phyloP scores from a whole-genome alignment of 1,140 invertebrate species.

The Campoletis sonorensis region DNA sequence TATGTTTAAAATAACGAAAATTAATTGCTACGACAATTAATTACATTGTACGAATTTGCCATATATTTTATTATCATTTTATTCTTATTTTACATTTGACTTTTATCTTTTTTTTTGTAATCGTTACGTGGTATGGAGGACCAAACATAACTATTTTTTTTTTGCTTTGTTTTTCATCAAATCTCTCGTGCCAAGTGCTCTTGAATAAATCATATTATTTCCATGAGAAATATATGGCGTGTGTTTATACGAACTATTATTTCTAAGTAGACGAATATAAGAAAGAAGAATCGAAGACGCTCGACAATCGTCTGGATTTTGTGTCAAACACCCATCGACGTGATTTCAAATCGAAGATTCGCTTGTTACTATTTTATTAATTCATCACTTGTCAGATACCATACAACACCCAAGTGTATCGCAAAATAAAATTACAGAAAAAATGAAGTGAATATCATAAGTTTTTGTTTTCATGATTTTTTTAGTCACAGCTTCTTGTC shows the following conservation, averaged over 20 bases:
- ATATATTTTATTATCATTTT: not conserved
- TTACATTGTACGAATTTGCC: not conserved
- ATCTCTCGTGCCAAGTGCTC: constrained; percentile 25
- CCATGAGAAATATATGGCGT: constrained; percentile 2
- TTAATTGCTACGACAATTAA: not conserved
- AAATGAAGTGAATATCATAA: no score
- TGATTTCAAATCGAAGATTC: no score
- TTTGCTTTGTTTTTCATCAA: constrained; percentile 23
- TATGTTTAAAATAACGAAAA: not conserved
- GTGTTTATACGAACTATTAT: constrained; percentile 15
- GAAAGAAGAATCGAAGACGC: no score
- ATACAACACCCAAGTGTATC: no score
- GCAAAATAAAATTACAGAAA: no score
- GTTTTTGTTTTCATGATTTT: no score
- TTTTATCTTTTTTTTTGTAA: constrained; percentile 41
- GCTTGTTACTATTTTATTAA: no score
- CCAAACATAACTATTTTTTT: constrained; percentile 42
- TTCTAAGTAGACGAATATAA: not conserved
- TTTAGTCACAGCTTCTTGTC: no score
- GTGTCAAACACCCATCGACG: no score
- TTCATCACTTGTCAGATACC: no score
- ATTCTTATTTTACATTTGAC: constrained; percentile 2
- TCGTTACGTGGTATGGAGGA: constrained; percentile 47
- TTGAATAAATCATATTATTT: constrained; percentile 14
- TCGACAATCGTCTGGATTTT: no score